Evolutionary conservation across 2,888 invertebrate genomes (phyloP), one percentile per base, ranked within the genome.

Genomic region (Callyntrura guangdongensis): DNA sequence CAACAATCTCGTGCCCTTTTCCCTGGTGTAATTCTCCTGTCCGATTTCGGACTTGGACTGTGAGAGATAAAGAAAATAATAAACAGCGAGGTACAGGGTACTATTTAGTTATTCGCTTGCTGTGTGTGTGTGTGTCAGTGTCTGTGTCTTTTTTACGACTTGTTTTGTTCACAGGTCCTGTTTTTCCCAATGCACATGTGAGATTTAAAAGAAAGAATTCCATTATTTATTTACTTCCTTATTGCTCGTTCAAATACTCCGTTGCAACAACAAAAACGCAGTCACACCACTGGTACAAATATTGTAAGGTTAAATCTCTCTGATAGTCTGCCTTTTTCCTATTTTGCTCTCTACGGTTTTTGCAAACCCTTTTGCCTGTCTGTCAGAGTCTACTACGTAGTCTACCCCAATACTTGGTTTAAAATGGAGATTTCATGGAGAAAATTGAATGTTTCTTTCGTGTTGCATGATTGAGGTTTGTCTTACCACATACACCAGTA

Each of bases 391-490:
- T n/a, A n/a, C n/a, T n/a, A n/a, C n/a, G n/a, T n/a, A 59, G 8
- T 59, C 14, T 64, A 17, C 56, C 53, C 17, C 56, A 56, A 12
- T 56, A n/a, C n/a, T n/a, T 56, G 14, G n/a, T n/a, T n/a, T 56
- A 17, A 36, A 56, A 17, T 56, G 56, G 56, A n/a, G n/a, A 56
- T n/a, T 67, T 67, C 67, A 67, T 67, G 67, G 67, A 67, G 67
- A 67, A 67, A 67, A 67, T 27, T 67, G 56, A 14, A 11, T 56
- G 36, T 6, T 36, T 36, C 36, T 6, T 36, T 36, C 36, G 36
- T 36, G 36, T 36, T 36, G 36, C 36, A 36, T 36, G 36, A 36
- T 4, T 36, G 36, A 36, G n/a, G 56, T 12, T 56, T n/a, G 56
- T n/a, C 0, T 56, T n/a, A 56, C 4, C 36, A 36, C 36, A 5